Percentiles rank a stretch among this genome's conserved stretches.
Conservation (phyloP, 2,113 vertebrate species). For the Hippocampus mohnikei region DNA sequence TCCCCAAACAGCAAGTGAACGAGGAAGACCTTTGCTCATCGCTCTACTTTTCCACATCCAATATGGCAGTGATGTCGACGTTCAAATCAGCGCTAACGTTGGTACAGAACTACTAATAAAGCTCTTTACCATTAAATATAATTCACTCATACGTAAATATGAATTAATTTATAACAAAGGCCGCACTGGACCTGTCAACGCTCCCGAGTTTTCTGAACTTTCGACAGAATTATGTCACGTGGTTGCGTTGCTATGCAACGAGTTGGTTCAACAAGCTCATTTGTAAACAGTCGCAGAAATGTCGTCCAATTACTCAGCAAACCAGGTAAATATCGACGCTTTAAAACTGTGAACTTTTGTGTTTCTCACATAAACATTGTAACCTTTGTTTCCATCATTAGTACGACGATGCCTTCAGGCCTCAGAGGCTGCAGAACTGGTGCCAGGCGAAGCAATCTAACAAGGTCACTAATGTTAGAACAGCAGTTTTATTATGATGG, state of each 20-base stretch:
- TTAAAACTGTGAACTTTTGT: background rate
- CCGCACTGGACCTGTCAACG: too few species aligned
- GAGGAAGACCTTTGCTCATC: too few species aligned
- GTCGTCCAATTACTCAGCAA: slow-evolving; percentile 69
- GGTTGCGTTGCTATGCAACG: slow-evolving; percentile 59
- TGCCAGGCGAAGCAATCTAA: slow-evolving; percentile 50
- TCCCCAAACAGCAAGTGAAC: too few species aligned
- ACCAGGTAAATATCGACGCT: slow-evolving; percentile 56
- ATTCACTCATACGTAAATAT: too few species aligned
- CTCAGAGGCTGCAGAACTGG: slow-evolving; percentile 69
- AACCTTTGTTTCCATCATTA: slow-evolving; percentile 16
- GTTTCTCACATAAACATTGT: background rate
- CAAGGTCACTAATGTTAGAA: slow-evolving; percentile 42
- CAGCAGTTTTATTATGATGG: background rate
- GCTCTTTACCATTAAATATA: too few species aligned
- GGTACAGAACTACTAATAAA: too few species aligned
- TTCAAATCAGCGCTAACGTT: too few species aligned
- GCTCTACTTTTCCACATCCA: too few species aligned
- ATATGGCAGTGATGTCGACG: too few species aligned
- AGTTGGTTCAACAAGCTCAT: slow-evolving; percentile 25
- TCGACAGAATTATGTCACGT: background rate
- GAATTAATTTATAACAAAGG: too few species aligned
- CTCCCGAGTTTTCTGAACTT: background rate
- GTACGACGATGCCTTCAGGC: slow-evolving; percentile 66
- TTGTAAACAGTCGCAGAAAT: slow-evolving; percentile 29